These are phyloP conservation scores for Falcunculus frontatus DNA, from an alignment of 2,113 vertebrate genomes.

Conservation along the genomic window DNA sequence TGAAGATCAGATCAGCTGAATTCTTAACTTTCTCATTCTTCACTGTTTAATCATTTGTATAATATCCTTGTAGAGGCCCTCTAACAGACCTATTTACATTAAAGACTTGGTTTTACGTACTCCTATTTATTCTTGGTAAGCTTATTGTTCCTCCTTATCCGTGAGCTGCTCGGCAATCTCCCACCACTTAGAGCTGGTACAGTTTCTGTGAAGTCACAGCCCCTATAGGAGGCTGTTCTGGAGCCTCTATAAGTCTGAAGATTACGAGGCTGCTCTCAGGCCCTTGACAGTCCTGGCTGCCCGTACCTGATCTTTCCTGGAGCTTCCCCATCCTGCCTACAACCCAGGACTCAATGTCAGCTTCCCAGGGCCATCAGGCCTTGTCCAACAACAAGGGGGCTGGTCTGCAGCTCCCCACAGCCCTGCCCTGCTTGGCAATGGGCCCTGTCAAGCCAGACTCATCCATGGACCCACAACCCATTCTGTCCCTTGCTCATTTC, in stretches of 20 bases:
- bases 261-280: neutral
- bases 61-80: neutral
- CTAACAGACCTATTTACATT: neutral
- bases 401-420: neutral
- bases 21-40: neutral
- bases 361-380: neutral
- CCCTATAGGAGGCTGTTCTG: neutral
- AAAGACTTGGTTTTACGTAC: neutral
- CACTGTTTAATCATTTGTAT: fast-evolving
- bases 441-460: neutral
- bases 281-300: neutral
- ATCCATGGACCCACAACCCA: fast-evolving
- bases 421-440: neutral
- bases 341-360: neutral
- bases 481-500: too few species aligned
- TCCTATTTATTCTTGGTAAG: neutral
- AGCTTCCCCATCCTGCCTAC: neutral
- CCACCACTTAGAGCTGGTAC: neutral
- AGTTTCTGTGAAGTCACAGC: neutral
- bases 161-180: neutral
- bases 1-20: neutral
- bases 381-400: neutral
- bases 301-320: neutral
- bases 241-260: neutral
- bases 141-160: neutral